Evolutionary conservation across 2,888 invertebrate species (phyloP), one percentile per base, ranked within the genome.

Genomic region (Brachycybe producta): DNA sequence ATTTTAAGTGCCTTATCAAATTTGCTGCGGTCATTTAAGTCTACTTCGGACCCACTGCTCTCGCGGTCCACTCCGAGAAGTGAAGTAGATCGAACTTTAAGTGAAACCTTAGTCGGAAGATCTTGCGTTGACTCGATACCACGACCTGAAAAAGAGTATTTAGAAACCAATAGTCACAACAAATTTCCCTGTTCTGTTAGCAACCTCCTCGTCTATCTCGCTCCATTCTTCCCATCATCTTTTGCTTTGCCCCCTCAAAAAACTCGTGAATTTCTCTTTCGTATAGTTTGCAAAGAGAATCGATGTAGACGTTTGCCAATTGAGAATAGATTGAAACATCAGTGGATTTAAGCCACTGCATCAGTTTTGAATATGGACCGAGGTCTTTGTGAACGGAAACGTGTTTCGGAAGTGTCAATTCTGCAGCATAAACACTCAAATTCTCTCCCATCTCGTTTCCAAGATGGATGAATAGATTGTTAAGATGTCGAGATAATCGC

Each of bases 391-490:
- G 94, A 58, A 88, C 82, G 41, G 77, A 74, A 56, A 76, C 74
- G 63, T 87, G 82, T 58, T 81, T 79, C 0, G 85, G 84, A 57
- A 91, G 70, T 27, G 76, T 75, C 49, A 86, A 69, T 36, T 69
- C 68, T 19, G 60, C 56, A 5, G 68, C 60, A 51, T 64, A 63
- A 47, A 61, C 65, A 55, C 69, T 70, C 54, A 74, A 65, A 17
- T 72, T 70, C 59, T 82, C 82, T 0, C 80, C 81, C 54, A 79
- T 72, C 64, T 84, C 80, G 62, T 82, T 82, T 15, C 75, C 92
- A 71, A 91, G 79, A 70, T 95, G 91, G 61, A 92, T 88, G 59
- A 97, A 90, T 46, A 90, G 74, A 71, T 95, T 94, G 66, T 92
- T 92, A 45, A 97, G 74, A 67, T 95, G 91, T 19, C 91, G 77